Base-by-base conservation (phyloP, 30 jellyfish, hydroid and myxozoan species). In the Morbakka virulenta region DNA sequence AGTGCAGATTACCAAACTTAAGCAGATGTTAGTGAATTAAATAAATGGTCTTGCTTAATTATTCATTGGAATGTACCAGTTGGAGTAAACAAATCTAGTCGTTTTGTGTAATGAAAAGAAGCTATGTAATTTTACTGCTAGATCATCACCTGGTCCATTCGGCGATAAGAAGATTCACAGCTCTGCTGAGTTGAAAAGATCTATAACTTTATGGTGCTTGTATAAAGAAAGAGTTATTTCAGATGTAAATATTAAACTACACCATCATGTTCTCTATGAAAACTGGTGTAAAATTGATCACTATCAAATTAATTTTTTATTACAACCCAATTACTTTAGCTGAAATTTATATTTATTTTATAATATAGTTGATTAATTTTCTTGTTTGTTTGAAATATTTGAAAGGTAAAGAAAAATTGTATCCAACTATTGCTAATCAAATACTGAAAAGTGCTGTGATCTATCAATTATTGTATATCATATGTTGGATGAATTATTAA, bases 101-200 rank as follows among this genome's bases (percentile, higher is more conserved):
- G 83, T 67, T 36, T 79, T 74, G 83, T 79, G 89, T 47, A 79
- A 79, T 30, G 89, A 67, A 2, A 65, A 79, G 62, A 79, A 67
- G 29, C 72, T 77, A 31, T 64, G 76, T 20, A n/a, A 65, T 67
- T 64, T 79, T 64, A 79, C 83, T 31, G 75, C 81, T 28, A 67
- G 76, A 51, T 64, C 81, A 26, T 48, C 66, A 12, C 28, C 76
- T 1, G 89, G 89, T 24, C 30, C 82, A 35, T 79, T 79, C 47
- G 89, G 83, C 28, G 89, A 79, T 49, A 21, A 34, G 9, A 62
- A 77, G 25, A 74, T 76, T 49, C 30, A 49, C 30, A n/a, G n/a
- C n/a, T n/a, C n/a, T n/a, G n/a, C n/a, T n/a, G n/a, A n/a, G n/a
- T n/a, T n/a, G n/a, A n/a, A n/a, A n/a, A n/a, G n/a, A n/a, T n/a